Base-by-base conservation (phyloP, 2,113 vertebrate genomes). In the Cololabis saira region DNA sequence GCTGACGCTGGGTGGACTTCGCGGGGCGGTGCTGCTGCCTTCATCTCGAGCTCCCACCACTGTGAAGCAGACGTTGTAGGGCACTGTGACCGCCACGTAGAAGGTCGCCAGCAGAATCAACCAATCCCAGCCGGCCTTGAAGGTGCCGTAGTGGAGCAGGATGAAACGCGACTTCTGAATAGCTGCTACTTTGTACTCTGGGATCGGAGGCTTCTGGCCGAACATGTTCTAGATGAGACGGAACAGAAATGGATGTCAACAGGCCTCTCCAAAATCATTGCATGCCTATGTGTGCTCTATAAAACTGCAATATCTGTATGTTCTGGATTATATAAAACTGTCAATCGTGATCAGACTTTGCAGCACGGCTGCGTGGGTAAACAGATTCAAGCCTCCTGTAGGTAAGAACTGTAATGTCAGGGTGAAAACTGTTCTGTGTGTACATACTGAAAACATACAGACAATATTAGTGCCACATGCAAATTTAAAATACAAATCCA, bases 91-190 rank as follows among this genome's bases (percentile, higher is more conserved):
- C 1, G 94, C 94, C 83, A 95, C 94, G n/a, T 94, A 95, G 87
- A 95, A 95, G 54, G 94, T 95, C 5, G 94, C 93, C 82, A 95
- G 82, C 65, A 95, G 90, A 55, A 95, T 94, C 69, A 95, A 33
- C 94, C 93, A 94, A 82, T 95, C 94, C 94, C 94, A 95, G 78
- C 93, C 94, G 2, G 94, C 94, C 73, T 95, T 95, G 87, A 95
- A 95, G 73, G 92, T 93, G 0, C 93, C 93, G 1, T 95, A 95
- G 87, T 95, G 94, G 18, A 95, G 92, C 30, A 95, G 89, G 84
- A 95, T 94, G 82, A 95, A 94, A 61, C 93, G 90, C 1, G 93
- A 94, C 54, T 94, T 94, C 90, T 95, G 94, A 44, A 94, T 94
- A 62, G 94, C 93, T 15, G 93, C 94, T 17, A 95, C 94, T 74